A percentile compares a stretch with the other conserved stretches of the same genome.
Evolutionary conservation across 2,113 vertebrate species (phyloP).

Genomic region (Haemorhous mexicanus): DNA sequence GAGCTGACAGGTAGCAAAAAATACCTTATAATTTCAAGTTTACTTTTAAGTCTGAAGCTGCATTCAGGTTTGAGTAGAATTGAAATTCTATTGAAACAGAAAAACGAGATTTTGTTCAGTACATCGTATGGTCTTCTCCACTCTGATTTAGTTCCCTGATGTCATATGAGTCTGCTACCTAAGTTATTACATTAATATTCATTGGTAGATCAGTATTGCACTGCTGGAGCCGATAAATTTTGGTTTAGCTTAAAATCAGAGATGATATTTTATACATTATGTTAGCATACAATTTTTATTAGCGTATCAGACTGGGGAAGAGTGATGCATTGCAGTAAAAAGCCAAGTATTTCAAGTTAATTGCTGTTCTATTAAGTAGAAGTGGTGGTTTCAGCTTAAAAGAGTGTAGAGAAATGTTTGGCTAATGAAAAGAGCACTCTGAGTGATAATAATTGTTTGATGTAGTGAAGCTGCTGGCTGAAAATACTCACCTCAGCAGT

Average conservation of each 20-base stretch:
- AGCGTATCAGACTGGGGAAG: conserved; percentile 37
- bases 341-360: conserved; percentile 60
- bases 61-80: not conserved
- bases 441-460: conserved; percentile 19
- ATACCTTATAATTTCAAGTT: not conserved
- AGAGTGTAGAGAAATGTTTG: conserved; percentile 37
- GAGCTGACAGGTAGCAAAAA: not conserved
- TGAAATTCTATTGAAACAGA: not conserved
- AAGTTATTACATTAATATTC: conserved; percentile 30
- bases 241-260: conserved; percentile 49
- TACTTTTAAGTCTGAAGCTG: not conserved
- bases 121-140: not conserved
- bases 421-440: conserved; percentile 39
- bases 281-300: conserved; percentile 59
- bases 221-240: conserved; percentile 29
- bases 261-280: conserved; percentile 54
- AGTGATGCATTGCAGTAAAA: conserved; percentile 51
- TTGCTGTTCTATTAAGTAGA: conserved; percentile 60
- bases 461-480: not conserved
- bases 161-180: not conserved
- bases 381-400: conserved; percentile 35
- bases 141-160: not conserved
- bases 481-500: not conserved
- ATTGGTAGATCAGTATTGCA: not conserved
- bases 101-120: not conserved